phyloP scores from a whole-genome alignment of 2,797 vertebrate genomes.

The Thripadectes ignobilis region DNA sequence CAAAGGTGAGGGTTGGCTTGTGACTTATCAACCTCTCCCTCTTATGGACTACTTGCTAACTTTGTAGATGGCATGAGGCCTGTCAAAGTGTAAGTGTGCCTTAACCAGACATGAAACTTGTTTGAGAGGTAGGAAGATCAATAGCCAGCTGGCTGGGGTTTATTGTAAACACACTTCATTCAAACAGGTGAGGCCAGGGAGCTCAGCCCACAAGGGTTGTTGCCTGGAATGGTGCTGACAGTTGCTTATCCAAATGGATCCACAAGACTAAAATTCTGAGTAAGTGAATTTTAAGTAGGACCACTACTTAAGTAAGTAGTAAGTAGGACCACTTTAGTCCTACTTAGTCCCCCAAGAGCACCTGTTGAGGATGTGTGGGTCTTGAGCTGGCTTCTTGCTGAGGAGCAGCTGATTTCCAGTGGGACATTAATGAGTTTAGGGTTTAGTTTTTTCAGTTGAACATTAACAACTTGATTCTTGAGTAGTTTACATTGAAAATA shows the following conservation, averaged over 20 bases:
- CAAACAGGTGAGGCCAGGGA: not conserved
- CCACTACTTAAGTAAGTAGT: no score
- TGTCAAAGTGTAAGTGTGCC: not conserved
- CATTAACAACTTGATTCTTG: not conserved
- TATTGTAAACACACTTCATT: fast-evolving
- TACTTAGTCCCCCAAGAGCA: not conserved
- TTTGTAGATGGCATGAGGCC: not conserved
- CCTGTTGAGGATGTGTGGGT: not conserved
- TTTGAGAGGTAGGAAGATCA: not conserved
- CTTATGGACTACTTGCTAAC: not conserved
- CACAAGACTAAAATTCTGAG: not conserved
- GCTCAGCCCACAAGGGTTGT: not conserved
- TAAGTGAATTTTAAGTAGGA: not conserved
- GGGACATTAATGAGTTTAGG: not conserved
- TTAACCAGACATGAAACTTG: not conserved
- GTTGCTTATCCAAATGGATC: not conserved
- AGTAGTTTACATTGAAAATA: not conserved
- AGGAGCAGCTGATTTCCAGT: not conserved
- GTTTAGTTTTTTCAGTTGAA: not conserved
- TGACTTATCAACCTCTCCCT: not conserved
- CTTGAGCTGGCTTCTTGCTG: not conserved
- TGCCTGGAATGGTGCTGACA: not conserved
- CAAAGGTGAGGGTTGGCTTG: not conserved
- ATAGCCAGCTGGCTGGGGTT: not conserved
- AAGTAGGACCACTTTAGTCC: not conserved